Conservation (phyloP, 2,113 vertebrate species). For the Perccottus glenii region DNA sequence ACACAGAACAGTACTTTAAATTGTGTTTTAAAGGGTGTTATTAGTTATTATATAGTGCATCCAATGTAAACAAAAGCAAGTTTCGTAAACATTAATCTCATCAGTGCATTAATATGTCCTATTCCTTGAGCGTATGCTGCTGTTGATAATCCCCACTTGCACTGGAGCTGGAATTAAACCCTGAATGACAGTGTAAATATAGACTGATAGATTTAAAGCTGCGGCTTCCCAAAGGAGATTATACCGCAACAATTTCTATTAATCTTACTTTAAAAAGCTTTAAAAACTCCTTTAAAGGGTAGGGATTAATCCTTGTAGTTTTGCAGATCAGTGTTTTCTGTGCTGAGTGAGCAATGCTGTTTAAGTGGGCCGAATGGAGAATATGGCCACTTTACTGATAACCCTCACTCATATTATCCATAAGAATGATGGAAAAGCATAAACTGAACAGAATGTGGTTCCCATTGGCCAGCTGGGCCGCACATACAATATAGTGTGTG, state of each 20-base stretch:
- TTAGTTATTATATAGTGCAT: background rate
- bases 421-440: background rate
- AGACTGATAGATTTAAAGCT: slow-evolving; percentile 44
- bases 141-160: slow-evolving; percentile 58
- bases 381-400: background rate
- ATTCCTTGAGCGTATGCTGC: slow-evolving; percentile 37
- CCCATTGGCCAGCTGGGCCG: background rate
- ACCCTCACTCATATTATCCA: background rate
- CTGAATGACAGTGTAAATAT: slow-evolving; percentile 60
- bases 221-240: slow-evolving; percentile 30
- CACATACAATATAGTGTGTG: slow-evolving; percentile 1
- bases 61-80: background rate
- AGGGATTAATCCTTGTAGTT: background rate
- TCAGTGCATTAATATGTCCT: slow-evolving; percentile 53
- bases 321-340: background rate
- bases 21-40: slow-evolving; percentile 4
- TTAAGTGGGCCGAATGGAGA: background rate
- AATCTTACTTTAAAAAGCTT: background rate
- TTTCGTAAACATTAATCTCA: slow-evolving; percentile 60
- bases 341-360: background rate
- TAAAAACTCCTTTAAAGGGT: background rate
- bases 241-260: background rate
- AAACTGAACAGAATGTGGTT: background rate
- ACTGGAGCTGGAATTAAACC: slow-evolving; percentile 36
- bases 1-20: background rate